phyloP scores from a whole-genome alignment of 2,797 vertebrate genomes.

The Menidia menidia region DNA sequence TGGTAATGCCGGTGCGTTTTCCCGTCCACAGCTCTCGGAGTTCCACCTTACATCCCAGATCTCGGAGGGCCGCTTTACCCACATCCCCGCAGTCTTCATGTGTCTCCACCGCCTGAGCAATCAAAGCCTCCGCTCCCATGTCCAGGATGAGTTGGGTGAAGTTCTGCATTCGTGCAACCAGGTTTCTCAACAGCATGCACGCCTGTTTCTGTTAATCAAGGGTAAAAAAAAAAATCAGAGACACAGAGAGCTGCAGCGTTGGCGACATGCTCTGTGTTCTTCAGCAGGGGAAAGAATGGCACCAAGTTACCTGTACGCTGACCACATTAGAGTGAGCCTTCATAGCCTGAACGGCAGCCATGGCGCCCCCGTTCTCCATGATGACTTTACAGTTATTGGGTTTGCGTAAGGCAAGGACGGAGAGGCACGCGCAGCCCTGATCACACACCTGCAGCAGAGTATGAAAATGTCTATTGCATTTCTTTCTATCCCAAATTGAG shows the following conservation, averaged over 20 bases:
- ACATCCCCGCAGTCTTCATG: conserved; percentile 90
- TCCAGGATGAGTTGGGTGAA: conserved; percentile 89
- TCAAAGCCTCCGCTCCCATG: conserved; percentile 92
- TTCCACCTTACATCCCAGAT: conserved; percentile 93
- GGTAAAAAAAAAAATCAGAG: neutral
- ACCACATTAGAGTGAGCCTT: conserved; percentile 82
- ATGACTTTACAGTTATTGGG: conserved; percentile 92
- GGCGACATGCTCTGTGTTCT: neutral
- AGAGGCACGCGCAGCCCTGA: conserved; percentile 91
- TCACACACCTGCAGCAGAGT: conserved; percentile 88
- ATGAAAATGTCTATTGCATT: neutral
- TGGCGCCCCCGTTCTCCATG: conserved; percentile 89
- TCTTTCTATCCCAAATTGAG: neutral
- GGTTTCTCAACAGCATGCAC: conserved; percentile 94
- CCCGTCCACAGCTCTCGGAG: conserved; percentile 96
- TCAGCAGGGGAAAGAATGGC: neutral
- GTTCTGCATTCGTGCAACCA: conserved; percentile 86
- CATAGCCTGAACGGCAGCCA: conserved; percentile 92
- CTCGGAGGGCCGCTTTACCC: conserved; percentile 90
- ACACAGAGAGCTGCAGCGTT: neutral
- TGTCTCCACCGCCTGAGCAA: conserved; percentile 82
- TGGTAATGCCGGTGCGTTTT: conserved; percentile 88
- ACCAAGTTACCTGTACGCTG: conserved; percentile 87
- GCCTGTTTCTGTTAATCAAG: conserved; percentile 87
- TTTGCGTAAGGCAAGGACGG: conserved; percentile 91